Evolutionary conservation across 2,888 invertebrate species (phyloP).

Genomic region (Apotomis turbidana): DNA sequence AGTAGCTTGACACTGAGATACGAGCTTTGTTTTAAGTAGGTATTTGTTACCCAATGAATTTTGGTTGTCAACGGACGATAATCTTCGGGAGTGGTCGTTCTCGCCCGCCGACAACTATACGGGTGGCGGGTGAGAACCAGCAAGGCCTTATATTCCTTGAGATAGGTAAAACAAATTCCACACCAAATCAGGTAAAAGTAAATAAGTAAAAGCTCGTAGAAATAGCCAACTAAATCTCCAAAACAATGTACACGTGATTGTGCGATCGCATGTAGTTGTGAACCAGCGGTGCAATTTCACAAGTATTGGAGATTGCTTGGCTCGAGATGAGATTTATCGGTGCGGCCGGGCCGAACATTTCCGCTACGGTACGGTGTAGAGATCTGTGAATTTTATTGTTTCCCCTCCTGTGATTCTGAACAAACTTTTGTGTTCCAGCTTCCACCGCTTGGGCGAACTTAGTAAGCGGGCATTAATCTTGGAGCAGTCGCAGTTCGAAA

Average conservation of each 20-base stretch:
- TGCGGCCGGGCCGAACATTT: slow-evolving; percentile 48
- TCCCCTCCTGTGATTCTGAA: slow-evolving; percentile 61
- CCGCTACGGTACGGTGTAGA: slow-evolving; percentile 48
- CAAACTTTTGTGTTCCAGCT: slow-evolving; percentile 69
- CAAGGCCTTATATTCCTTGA: too few species aligned
- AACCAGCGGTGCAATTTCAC: slow-evolving; percentile 54
- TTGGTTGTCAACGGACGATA: too few species aligned
- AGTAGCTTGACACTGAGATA: too few species aligned
- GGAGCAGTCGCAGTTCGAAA: slow-evolving; percentile 49
- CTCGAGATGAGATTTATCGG: slow-evolving; percentile 64
- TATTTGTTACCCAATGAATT: too few species aligned
- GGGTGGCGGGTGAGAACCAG: too few species aligned
- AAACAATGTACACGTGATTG: slow-evolving; percentile 9
- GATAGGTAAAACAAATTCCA: too few species aligned
- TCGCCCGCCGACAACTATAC: too few species aligned
- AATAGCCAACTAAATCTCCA: not conserved
- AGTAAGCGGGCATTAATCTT: slow-evolving; percentile 63
- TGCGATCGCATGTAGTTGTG: slow-evolving; percentile 6
- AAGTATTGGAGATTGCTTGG: slow-evolving; percentile 61
- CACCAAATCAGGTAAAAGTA: too few species aligned
- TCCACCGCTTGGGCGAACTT: slow-evolving; percentile 55
- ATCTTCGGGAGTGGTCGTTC: too few species aligned
- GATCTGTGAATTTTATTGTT: slow-evolving; percentile 79
- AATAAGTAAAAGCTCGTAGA: too few species aligned
- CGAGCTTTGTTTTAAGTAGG: too few species aligned